Conservation (phyloP, 2,113 vertebrate genomes). For the Hemichromis elongatus region DNA sequence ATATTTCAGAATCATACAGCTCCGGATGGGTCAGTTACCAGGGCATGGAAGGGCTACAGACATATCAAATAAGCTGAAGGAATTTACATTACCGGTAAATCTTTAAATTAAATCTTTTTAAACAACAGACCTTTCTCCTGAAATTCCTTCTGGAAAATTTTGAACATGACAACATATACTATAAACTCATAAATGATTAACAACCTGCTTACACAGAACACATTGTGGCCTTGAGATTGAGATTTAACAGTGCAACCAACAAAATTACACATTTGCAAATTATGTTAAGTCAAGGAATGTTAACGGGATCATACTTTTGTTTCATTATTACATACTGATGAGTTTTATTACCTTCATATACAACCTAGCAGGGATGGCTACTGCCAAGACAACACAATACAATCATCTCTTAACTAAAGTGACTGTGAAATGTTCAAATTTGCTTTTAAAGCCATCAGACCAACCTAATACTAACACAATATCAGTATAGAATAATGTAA, state of each 20-base stretch:
- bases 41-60: too few species aligned
- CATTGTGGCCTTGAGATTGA: conserved; percentile 26
- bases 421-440: background rate
- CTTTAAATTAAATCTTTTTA: too few species aligned
- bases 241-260: background rate
- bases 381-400: background rate
- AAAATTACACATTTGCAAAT: background rate
- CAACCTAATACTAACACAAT: background rate
- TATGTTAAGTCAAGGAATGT: background rate
- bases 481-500: background rate
- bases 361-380: background rate
- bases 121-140: too few species aligned
- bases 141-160: too few species aligned
- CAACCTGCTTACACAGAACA: conserved; percentile 10
- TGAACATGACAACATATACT: background rate
- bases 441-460: background rate
- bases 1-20: too few species aligned
- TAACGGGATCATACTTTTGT: background rate
- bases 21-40: too few species aligned
- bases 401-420: background rate
- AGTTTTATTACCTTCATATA: background rate
- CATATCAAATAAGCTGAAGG: too few species aligned
- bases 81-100: too few species aligned
- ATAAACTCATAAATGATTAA: conserved; percentile 69
- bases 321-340: background rate